Conservation (phyloP, 2,113 vertebrate genomes). For the Mobula birostris region DNA sequence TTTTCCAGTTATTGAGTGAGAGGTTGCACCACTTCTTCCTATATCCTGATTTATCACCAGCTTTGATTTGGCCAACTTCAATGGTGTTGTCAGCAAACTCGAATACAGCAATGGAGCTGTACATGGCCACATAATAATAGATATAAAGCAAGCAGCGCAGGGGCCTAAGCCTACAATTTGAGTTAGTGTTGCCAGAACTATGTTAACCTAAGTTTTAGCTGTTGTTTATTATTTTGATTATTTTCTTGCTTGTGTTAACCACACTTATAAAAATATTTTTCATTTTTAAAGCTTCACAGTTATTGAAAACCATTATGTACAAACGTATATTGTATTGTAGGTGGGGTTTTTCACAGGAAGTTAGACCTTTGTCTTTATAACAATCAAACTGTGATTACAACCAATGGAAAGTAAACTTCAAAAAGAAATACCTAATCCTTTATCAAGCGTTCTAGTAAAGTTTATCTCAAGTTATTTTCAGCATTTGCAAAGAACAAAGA, state of each 20-base stretch:
- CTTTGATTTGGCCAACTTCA: no score
- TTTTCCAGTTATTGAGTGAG: no score
- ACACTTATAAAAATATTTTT: neutral
- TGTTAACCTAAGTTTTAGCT: neutral
- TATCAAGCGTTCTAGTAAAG: neutral
- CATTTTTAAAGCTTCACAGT: neutral
- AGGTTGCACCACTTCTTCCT: no score
- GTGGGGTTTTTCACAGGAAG: neutral
- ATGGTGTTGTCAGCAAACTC: no score
- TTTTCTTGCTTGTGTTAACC: neutral
- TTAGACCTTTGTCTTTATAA: neutral
- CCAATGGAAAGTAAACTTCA: neutral
- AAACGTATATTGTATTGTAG: neutral
- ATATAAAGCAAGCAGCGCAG: no score
- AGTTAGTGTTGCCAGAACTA: neutral
- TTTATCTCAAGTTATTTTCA: neutral
- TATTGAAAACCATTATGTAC: neutral
- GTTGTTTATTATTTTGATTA: neutral
- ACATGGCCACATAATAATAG: no score
- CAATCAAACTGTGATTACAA: neutral
- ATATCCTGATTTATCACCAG: no score
- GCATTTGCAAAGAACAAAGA: neutral
- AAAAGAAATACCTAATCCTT: neutral
- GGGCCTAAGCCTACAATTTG: no score
- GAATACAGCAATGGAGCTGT: no score